Conservation (phyloP, 64 coral and sea anemone species). For the Pocillopora verrucosa region DNA sequence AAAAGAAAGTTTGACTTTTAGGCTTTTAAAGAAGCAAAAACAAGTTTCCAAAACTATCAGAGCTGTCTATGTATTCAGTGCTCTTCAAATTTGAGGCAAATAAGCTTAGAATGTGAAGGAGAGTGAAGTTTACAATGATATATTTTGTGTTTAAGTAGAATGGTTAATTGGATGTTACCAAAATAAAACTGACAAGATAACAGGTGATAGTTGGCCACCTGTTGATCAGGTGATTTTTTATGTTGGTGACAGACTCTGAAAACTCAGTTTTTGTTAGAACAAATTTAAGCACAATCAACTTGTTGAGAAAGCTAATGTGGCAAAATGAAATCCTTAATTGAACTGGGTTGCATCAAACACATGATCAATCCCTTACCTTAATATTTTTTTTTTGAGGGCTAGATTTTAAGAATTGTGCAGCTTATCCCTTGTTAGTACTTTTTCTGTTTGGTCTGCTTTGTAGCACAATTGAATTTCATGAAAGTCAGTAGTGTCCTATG, state of each 20-base stretch:
- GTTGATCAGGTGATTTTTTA: conserved; percentile 22
- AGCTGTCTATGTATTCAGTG: background rate
- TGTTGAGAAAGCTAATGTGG: background rate
- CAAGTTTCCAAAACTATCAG: background rate
- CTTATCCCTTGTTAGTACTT: too few species aligned
- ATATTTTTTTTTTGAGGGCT: too few species aligned
- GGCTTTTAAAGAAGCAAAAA: background rate
- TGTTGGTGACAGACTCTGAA: background rate
- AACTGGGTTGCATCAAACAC: too few species aligned
- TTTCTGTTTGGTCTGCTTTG: too few species aligned
- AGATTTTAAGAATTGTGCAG: too few species aligned
- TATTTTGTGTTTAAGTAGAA: background rate
- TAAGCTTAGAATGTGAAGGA: background rate
- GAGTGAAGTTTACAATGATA: background rate
- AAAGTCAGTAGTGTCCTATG: too few species aligned
- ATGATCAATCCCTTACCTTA: too few species aligned
- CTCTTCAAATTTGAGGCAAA: background rate
- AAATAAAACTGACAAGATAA: conserved; percentile 12
- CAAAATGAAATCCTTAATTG: too few species aligned
- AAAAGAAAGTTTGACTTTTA: background rate
- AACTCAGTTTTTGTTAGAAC: background rate
- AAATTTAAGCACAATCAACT: background rate
- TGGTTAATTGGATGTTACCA: conserved; percentile 1
- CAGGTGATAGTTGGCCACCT: conserved; percentile 9
- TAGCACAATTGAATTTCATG: too few species aligned